phyloP scores from a whole-genome alignment of 2,888 invertebrate genomes.

The Podotricha telesiphe region DNA sequence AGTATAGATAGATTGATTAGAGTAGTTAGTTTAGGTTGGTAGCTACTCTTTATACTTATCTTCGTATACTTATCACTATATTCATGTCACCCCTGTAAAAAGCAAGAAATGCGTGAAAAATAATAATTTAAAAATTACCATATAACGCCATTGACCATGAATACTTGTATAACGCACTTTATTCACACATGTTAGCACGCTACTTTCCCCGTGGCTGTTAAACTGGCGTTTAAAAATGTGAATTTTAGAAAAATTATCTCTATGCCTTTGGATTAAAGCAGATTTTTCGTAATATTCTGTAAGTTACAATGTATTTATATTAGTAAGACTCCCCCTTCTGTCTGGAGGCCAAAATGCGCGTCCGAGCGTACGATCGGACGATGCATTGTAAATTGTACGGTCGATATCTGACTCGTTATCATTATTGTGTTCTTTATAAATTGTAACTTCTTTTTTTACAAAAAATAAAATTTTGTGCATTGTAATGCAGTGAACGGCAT shows the following conservation, averaged over 20 bases:
- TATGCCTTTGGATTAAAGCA: neutral
- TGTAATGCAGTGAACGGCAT: no score
- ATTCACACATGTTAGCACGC: conserved; percentile 41
- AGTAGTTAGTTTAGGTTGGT: no score
- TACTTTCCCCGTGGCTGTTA: conserved; percentile 29
- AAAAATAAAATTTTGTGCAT: no score
- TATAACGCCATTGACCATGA: conserved; percentile 28
- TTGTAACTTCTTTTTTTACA: neutral
- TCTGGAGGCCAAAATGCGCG: conserved; percentile 51
- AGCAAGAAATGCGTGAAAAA: no score
- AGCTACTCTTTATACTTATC: no score
- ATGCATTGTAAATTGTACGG: conserved; percentile 48
- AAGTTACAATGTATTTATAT: conserved; percentile 32
- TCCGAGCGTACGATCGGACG: conserved; percentile 51
- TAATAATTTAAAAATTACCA: no score
- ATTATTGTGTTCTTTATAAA: neutral
- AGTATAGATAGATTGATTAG: no score
- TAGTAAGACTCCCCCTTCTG: conserved; percentile 45
- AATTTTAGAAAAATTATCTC: neutral
- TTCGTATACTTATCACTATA: no score
- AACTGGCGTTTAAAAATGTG: conserved; percentile 6
- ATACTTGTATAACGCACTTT: conserved; percentile 32
- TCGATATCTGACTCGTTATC: conserved; percentile 31
- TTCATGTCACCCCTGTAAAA: no score
- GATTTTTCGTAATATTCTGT: neutral